Evolutionary conservation across 1,140 invertebrate genomes (phyloP), one percentile per base, ranked within the genome.

Genomic region (Probaryconus sp.): DNA sequence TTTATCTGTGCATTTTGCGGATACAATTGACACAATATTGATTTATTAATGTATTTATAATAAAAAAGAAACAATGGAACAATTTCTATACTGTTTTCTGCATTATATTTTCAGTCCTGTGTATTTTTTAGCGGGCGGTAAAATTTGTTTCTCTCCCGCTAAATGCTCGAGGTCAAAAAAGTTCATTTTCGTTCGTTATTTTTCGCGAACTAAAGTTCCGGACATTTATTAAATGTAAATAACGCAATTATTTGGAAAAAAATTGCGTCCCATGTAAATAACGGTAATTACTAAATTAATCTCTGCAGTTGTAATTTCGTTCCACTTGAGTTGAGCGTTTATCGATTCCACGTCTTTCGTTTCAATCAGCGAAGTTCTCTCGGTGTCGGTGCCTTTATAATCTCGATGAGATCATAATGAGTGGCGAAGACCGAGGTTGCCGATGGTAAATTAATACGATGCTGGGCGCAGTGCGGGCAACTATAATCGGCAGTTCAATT

Each of bases 271-370:
- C n/a, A 28, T 47, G 42, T 70, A 61, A 61, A 55, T 56, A 61
- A 61, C 20, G 0, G 28, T 24, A 61, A 53, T 69, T 51, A 53
- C 40, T 35, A 37, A 61, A 61, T 69, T 61, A 61, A 69, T 69
- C 17, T 55, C 30, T 13, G 13, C 43, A 37, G 20, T 10, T 20
- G 47, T 40, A 40, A 70, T 61, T 0, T 26, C 38, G 53, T 50
- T 56, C 33, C 17, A 42, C 17, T 51, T 10, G 45, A 18, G 31
- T 37, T 9, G 30, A 13, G 21, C 42, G 51, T 53, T 70, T 61
- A 63, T 70, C 67, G 67, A 63, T 70, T 26, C 55, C 48, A 48
- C 67, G 55, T 71, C 51, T 51, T 71, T 63, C 58, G 26, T 56
- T 71, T 63, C 50, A 63, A 50, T 63, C 48, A 56, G 35, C 11